Conservation (phyloP, 2,888 invertebrate genomes). For the Temnothorax ravouxi region DNA sequence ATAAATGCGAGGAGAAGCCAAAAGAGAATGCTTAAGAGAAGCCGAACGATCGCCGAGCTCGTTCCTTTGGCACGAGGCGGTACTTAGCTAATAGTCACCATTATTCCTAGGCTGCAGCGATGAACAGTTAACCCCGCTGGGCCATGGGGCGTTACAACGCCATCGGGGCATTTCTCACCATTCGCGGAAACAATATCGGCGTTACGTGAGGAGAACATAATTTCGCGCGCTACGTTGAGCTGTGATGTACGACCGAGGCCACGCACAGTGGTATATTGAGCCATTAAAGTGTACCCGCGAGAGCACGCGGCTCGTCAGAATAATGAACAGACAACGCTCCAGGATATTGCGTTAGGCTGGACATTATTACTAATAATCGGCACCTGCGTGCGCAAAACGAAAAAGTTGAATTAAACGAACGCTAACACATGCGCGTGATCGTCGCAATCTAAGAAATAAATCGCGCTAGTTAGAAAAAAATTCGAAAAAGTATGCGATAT, state of each 20-base stretch:
- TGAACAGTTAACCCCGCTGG: slow-evolving; percentile 71
- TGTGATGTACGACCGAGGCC: slow-evolving; percentile 67
- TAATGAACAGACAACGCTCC: slow-evolving; percentile 72
- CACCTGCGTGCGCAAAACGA: slow-evolving; percentile 9
- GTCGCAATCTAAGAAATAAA: background rate
- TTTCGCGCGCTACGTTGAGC: slow-evolving; percentile 48
- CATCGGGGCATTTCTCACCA: slow-evolving; percentile 72
- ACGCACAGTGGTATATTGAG: slow-evolving; percentile 67
- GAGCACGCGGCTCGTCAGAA: slow-evolving; percentile 56
- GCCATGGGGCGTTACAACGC: slow-evolving; percentile 68
- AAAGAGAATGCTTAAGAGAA: slow-evolving; percentile 51
- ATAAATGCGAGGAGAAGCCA: slow-evolving; percentile 48
- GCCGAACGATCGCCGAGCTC: slow-evolving; percentile 50
- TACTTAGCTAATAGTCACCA: slow-evolving; percentile 76
- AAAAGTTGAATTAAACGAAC: background rate
- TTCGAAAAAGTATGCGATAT: background rate
- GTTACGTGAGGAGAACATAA: slow-evolving; percentile 64
- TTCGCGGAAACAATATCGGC: slow-evolving; percentile 75
- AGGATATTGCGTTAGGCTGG: slow-evolving; percentile 61
- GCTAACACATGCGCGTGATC: background rate
- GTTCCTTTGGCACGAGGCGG: slow-evolving; percentile 68
- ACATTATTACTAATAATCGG: slow-evolving; percentile 67
- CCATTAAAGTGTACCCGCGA: slow-evolving; percentile 69
- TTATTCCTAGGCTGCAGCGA: slow-evolving; percentile 71
- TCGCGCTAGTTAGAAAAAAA: background rate